A percentile compares a stretch with the other conserved stretches of the same genome.
Evolutionary conservation across 2,113 vertebrate genomes (phyloP).

Genomic region (Takifugu flavidus): DNA sequence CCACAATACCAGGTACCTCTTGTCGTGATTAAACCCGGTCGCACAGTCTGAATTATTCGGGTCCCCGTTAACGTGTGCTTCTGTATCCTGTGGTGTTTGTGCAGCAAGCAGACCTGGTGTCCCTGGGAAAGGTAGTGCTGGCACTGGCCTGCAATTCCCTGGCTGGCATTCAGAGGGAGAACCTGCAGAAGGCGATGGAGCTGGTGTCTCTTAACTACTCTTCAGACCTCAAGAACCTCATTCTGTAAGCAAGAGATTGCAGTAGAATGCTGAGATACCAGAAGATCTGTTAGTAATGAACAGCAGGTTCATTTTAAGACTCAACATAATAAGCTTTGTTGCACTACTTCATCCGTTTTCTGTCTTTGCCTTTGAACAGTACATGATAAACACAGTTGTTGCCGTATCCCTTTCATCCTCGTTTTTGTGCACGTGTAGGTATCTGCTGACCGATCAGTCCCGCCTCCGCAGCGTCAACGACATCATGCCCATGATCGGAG

Average conservation of each 20-base stretch:
- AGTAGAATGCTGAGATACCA: neutral
- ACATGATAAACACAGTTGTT: no score
- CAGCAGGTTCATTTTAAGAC: no score
- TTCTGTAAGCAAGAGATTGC: slow-evolving; percentile 83
- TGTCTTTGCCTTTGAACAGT: no score
- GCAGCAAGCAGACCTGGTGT: slow-evolving; percentile 98
- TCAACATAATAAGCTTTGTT: no score
- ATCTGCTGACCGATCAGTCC: slow-evolving; percentile 96
- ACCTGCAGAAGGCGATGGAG: slow-evolving; percentile 99
- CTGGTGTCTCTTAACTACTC: slow-evolving; percentile 99
- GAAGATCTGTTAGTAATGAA: no score
- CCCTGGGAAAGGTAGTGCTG: slow-evolving; percentile 97
- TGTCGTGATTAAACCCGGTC: neutral
- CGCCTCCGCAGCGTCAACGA: slow-evolving; percentile 97
- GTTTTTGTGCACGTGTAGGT: slow-evolving; percentile 71
- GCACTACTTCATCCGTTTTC: no score
- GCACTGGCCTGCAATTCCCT: slow-evolving; percentile 97
- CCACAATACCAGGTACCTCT: slow-evolving; percentile 94
- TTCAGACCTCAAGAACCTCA: slow-evolving; percentile 99
- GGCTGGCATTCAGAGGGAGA: slow-evolving; percentile 98
- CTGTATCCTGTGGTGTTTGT: slow-evolving; percentile 2
- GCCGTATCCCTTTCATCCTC: neutral
- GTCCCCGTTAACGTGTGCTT: neutral
- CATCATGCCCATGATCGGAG: slow-evolving; percentile 99
- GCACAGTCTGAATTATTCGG: neutral